phyloP scores from a whole-genome alignment of 2,888 invertebrate species.

The Hoplodrina ambigua region DNA sequence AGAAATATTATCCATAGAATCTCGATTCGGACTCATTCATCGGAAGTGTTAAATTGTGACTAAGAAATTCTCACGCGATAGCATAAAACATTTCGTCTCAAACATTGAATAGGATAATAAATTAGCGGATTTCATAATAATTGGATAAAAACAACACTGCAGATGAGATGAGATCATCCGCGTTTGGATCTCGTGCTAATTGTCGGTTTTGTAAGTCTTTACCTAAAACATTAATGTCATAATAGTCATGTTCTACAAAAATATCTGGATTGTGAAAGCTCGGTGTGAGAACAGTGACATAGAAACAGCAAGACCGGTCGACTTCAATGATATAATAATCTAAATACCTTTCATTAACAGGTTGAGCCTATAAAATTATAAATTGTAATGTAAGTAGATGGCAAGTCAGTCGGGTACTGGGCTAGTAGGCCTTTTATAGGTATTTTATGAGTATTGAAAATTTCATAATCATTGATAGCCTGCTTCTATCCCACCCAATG shows the following conservation, averaged over 20 bases:
- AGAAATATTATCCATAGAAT: slow-evolving; percentile 13
- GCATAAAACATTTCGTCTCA: slow-evolving; percentile 36
- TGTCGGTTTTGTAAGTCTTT: slow-evolving; percentile 58
- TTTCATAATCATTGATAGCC: not conserved
- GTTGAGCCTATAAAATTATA: slow-evolving; percentile 20
- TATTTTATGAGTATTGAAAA: slow-evolving; percentile 8
- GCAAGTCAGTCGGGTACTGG: slow-evolving; percentile 22
- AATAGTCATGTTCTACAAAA: slow-evolving; percentile 47
- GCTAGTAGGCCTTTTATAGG: slow-evolving; percentile 22
- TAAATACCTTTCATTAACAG: slow-evolving; percentile 33
- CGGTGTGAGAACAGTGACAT: slow-evolving; percentile 37
- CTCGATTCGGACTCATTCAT: slow-evolving; percentile 26
- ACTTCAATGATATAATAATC: slow-evolving; percentile 44
- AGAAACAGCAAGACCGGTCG: slow-evolving; percentile 34
- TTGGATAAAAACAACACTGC: slow-evolving; percentile 34
- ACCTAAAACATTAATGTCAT: slow-evolving; percentile 49
- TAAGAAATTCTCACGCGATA: slow-evolving; percentile 31
- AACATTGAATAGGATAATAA: slow-evolving; percentile 45
- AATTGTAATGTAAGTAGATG: slow-evolving; percentile 6
- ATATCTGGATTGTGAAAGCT: slow-evolving; percentile 49
- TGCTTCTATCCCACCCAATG: not conserved
- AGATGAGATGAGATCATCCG: slow-evolving; percentile 27
- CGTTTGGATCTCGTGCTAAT: slow-evolving; percentile 53
- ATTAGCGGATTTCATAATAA: slow-evolving; percentile 46
- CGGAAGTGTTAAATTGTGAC: slow-evolving; percentile 52